Conservation (phyloP, 2,797 vertebrate species). For the Phylloscopus collybita region DNA sequence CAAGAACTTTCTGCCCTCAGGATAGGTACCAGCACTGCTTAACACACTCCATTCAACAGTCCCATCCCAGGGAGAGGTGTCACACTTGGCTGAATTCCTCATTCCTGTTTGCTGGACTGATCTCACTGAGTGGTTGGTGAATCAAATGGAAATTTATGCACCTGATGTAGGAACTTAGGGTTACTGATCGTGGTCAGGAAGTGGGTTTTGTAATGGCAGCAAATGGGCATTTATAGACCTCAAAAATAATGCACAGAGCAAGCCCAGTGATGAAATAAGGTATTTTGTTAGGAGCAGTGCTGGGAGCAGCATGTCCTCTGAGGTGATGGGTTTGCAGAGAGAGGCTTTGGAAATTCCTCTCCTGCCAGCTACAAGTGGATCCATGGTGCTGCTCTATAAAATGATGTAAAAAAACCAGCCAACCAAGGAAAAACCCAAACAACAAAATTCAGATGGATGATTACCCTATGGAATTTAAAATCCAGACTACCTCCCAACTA, state of each 20-base stretch:
- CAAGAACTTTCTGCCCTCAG: neutral
- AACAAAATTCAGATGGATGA: neutral
- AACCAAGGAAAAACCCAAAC: no score
- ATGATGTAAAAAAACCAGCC: neutral
- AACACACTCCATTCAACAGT: neutral
- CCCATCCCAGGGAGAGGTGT: neutral
- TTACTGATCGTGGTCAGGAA: no score
- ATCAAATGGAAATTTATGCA: neutral
- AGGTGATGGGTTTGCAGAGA: neutral
- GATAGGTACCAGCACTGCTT: neutral
- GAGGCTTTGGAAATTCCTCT: neutral
- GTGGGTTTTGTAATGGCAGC: neutral
- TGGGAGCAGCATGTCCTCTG: neutral
- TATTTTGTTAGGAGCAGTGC: neutral
- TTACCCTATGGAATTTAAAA: neutral
- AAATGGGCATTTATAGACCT: neutral
- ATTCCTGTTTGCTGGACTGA: neutral
- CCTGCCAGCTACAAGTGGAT: neutral
- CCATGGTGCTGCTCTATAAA: neutral
- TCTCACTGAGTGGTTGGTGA: neutral
- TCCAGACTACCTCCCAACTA: accelerated
- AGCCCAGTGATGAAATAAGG: neutral
- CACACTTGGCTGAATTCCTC: neutral
- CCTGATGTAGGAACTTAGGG: neutral
- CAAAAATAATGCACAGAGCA: neutral